phyloP scores from a whole-genome alignment of 2,113 vertebrate genomes.

The Ondatra zibethicus region DNA sequence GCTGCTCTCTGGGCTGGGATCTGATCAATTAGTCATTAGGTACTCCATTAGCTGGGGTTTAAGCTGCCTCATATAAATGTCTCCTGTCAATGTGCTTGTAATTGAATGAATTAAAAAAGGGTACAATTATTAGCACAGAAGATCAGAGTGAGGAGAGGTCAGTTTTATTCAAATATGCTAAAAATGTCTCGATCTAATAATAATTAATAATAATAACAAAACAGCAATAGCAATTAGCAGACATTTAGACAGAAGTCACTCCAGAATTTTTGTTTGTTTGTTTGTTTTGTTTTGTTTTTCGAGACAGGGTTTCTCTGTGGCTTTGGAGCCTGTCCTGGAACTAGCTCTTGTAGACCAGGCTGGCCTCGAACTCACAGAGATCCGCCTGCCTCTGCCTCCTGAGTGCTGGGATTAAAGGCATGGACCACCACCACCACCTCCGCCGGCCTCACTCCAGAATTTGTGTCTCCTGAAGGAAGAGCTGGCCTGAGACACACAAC shows the following conservation, averaged over 20 bases:
- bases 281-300: too few relatives aligned
- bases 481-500: neutral
- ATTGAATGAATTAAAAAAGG: constrained; percentile 84
- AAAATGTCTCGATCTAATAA: constrained; percentile 71
- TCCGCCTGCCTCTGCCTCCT: too few relatives aligned
- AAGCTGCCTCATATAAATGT: constrained; percentile 84
- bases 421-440: too few relatives aligned
- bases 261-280: too few relatives aligned
- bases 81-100: constrained; percentile 85
- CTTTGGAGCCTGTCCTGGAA: too few relatives aligned
- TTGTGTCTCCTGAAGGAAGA: neutral
- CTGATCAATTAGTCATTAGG: constrained; percentile 88
- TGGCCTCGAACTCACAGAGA: too few relatives aligned
- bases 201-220: neutral
- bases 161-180: constrained; percentile 76
- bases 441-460: neutral
- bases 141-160: constrained; percentile 70
- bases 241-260: constrained; percentile 12
- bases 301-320: too few relatives aligned
- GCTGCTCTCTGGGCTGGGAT: constrained; percentile 79
- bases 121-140: constrained; percentile 77
- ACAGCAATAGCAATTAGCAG: constrained; percentile 39
- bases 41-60: constrained; percentile 86
- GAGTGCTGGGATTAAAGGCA: too few relatives aligned
- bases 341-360: too few relatives aligned